Evolutionary conservation across 2,888 invertebrate genomes (phyloP), one percentile per base, ranked within the genome.

Genomic region (Caenorhabditis uteleia): DNA sequence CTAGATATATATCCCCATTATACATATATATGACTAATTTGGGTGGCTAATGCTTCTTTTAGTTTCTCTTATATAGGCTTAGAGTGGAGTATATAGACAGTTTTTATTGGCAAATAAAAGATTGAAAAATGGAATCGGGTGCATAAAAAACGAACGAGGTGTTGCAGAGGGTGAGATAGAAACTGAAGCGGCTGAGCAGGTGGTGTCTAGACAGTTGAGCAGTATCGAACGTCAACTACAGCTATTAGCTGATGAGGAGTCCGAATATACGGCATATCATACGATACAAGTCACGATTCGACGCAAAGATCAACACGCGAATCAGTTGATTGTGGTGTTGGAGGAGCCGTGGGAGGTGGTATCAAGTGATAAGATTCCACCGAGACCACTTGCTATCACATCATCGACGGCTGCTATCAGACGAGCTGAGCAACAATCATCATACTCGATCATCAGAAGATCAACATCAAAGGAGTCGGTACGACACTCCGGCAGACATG

Each of bases 271-370:
- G 53, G 53, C 53, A 48, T 53, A 59, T 47, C 47, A 31, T 39
- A 42, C 27, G 14, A 31, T 53, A 33, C 20, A 26, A 29, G 50
- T 51, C 43, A 47, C 53, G 25, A 42, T 62, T 48, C 48, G 46
- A 48, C 53, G 48, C 16, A 48, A 53, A 38, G 65, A 65, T 25
- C 38, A 56, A n/a, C 43, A 55, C 14, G 65, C 65, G 2, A 59
- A 65, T 50, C 65, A 65, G 29, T 29, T 59, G 59, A 65, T 65
- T 49, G 59, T 65, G 26, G 65, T 65, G 39, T 45, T 65, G 29
- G 65, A 65, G 34, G 65, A 64, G 40, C 45, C 45, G 14, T 58
- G 40, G 39, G 64, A 65, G 25, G 34, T 43, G 25, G n/a, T 38
- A 6, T n/a, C n/a, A 45, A 23, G 25, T 2, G 6, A 6, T 2